Percentiles rank a stretch among this genome's conserved stretches.
Conservation (phyloP, 2,888 invertebrate genomes). For the Papilio gigon region DNA sequence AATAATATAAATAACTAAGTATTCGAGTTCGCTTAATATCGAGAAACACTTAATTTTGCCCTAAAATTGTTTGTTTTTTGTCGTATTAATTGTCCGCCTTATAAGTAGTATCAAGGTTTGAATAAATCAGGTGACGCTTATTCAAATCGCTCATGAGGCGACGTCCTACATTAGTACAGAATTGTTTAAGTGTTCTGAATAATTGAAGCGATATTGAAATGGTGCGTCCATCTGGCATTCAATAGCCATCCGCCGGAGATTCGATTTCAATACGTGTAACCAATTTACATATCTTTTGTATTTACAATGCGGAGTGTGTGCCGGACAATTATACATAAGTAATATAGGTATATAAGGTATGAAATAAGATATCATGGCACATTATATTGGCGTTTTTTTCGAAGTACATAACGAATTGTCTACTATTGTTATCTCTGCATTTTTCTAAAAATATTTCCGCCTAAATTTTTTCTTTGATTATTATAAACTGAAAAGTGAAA, state of each 20-base stretch:
- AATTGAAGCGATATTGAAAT: conserved; percentile 35
- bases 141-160: conserved; percentile 28
- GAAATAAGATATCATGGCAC: neutral
- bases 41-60: conserved; percentile 15
- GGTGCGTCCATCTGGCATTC: conserved; percentile 26
- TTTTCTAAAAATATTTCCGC: too few relatives aligned
- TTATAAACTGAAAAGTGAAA: neutral
- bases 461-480: too few relatives aligned
- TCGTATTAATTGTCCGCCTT: conserved; percentile 6
- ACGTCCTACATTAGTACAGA: conserved; percentile 31
- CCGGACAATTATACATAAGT: neutral
- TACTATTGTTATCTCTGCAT: too few relatives aligned
- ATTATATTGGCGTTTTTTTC: too few relatives aligned
- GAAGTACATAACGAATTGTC: too few relatives aligned
- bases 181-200: conserved; percentile 33
- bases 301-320: conserved; percentile 4
- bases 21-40: conserved; percentile 14
- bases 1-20: conserved; percentile 7
- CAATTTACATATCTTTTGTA: conserved; percentile 11
- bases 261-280: conserved; percentile 25
- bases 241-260: conserved; percentile 26
- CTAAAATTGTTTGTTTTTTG: conserved; percentile 14
- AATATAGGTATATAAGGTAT: neutral
- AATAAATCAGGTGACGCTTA: conserved; percentile 31
- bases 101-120: conserved; percentile 31